phyloP scores from a whole-genome alignment of 2,113 vertebrate species.

The Vidua macroura region DNA sequence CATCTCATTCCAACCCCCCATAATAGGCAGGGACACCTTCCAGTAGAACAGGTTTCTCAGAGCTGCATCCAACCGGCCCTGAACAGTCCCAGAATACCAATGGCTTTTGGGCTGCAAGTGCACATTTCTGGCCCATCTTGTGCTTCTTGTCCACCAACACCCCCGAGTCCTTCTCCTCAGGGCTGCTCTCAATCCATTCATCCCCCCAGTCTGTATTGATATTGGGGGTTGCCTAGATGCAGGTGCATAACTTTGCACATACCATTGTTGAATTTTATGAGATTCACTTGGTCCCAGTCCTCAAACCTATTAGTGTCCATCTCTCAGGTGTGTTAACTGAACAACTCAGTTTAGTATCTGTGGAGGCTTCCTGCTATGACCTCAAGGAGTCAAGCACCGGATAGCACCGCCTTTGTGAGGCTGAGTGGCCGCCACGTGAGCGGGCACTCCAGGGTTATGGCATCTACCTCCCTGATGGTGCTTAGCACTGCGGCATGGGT shows the following conservation, averaged over 20 bases:
- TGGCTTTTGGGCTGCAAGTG: background rate
- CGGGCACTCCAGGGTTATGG: no score
- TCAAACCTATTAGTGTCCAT: background rate
- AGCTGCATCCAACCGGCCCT: background rate
- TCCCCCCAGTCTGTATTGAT: rapidly evolving
- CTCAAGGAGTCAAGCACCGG: no score
- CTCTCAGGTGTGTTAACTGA: background rate
- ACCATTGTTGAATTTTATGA: background rate
- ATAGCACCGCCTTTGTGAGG: no score
- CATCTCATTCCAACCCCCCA: rapidly evolving
- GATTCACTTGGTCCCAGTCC: background rate
- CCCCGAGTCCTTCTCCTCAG: background rate
- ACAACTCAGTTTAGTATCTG: background rate
- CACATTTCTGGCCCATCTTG: background rate
- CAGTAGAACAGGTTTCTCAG: background rate
- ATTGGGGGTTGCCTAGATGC: rapidly evolving
- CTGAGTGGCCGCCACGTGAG: no score
- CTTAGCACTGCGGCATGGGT: no score
- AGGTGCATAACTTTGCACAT: background rate
- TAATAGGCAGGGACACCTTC: background rate
- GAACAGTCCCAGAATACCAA: no score
- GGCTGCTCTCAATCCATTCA: background rate
- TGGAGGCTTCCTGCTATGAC: no score
- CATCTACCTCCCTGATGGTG: no score
- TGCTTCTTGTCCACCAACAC: background rate